phyloP scores from a whole-genome alignment of 2,113 vertebrate species.

The Gorsachius goisagi region DNA sequence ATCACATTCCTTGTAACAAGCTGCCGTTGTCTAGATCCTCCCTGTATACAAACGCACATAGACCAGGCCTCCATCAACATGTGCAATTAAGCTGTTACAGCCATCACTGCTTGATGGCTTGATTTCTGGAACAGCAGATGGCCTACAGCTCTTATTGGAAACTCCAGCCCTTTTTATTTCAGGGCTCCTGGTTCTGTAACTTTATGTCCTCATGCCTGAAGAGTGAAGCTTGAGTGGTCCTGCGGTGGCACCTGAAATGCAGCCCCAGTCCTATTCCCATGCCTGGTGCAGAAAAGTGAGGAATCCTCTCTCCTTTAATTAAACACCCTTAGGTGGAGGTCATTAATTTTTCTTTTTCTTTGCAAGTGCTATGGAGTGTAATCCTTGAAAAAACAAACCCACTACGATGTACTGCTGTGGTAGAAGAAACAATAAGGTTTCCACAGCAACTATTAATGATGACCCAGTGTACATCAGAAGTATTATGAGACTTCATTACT shows the following conservation, averaged over 20 bases:
- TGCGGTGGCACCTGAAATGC: background rate
- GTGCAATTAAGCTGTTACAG: background rate
- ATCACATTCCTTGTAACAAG: background rate
- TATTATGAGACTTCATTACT: background rate
- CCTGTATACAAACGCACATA: background rate
- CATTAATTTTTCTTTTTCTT: background rate
- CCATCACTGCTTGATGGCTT: background rate
- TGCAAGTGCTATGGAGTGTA: background rate
- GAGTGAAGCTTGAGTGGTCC: background rate
- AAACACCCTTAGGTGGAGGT: background rate
- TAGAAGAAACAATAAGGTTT: background rate
- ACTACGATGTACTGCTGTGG: background rate
- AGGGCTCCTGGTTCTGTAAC: background rate
- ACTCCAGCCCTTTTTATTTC: background rate
- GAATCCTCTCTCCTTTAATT: background rate
- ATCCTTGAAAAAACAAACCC: background rate
- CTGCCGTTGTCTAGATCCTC: background rate
- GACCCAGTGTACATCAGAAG: background rate
- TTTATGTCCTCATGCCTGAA: background rate
- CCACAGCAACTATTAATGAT: slow-evolving; percentile 9
- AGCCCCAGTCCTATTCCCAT: background rate
- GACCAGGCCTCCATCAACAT: background rate
- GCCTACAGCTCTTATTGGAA: background rate
- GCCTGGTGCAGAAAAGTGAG: background rate
- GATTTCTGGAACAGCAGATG: background rate